Base-by-base conservation (phyloP, 2,888 invertebrate genomes). In the Andrena chrysosceles region DNA sequence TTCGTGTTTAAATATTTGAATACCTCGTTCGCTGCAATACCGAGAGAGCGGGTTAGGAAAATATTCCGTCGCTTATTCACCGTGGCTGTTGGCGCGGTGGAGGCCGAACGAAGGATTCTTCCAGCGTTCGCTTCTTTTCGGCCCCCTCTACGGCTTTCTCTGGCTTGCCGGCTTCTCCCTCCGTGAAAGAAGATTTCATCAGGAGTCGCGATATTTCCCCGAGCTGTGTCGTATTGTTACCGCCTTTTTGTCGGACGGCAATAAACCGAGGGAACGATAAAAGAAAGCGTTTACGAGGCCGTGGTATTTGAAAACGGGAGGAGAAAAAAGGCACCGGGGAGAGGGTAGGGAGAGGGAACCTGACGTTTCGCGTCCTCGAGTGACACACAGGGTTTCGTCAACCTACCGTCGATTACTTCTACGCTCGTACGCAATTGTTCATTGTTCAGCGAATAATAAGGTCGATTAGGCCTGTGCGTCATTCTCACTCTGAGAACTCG, bases 1-100 rank as follows among this genome's bases (percentile, higher is more conserved):
- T 93, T 92, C 91, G 91, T 91, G 91, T 93, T 93, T 93, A 92
- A 93, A 93, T 93, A 93, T 93, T 93, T 93, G 92, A 93, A 93
- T 93, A 92, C 90, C 87, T 90, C 88, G 90, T 91, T 91, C 91
- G 87, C 85, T 89, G 91, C 87, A 89, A 88, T 84, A 85, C 83
- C 84, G 84, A 81, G 87, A 80, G 85, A 89, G 86, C 86, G 88
- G 88, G 88, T 89, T 90, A 91, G 87, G 90, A 91, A 92, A 92
- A 92, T 92, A 92, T 92, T 91, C 90, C 88, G 86, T 85, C 89
- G 89, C 83, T 91, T 92, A 90, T 89, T 90, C 91, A 89, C 76
- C 80, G 74, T 52, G 80, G 70, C 69, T 75, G 77, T 63, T 77
- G 74, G 26, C 29, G 66, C 56, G 76, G 54, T 33, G 29, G 73